Base-by-base conservation (phyloP, 2,888 invertebrate genomes). In the Epinotia brunnichana region DNA sequence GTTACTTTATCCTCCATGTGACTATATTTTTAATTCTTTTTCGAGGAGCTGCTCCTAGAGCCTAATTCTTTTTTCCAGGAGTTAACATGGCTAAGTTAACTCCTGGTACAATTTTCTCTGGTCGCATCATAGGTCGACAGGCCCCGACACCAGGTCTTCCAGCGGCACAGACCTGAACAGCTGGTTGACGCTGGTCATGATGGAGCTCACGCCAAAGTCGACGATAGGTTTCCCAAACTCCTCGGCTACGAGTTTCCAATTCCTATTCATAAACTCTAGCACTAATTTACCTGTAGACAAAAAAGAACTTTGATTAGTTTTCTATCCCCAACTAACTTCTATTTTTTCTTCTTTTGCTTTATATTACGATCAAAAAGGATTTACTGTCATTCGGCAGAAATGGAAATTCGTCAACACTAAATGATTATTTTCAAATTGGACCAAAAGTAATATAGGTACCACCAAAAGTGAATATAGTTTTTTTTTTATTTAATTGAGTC, bases 211-310 rank as follows among this genome's bases (percentile, higher is more conserved):
- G 13, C 87, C 89, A 60, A 76, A 88, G 5, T 89, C 83, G 0
- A 90, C 83, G 39, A 90, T 80, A 0, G 89, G 90, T 19, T 83
- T 82, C 3, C 90, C 90, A 48, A 90, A 89, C 74, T 90, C 88
- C 17, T 89, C 85, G 7, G 87, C 87, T 0, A 90, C 82, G 78
- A 86, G 74, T 10, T 75, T 81, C 89, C 90, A 90, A 75, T 90
- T 88, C 59, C 76, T 75, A 72, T 90, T 90, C 84, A 90, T 85
- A 71, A 90, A 90, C 3, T 84, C 79, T 15, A 90, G 69, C 11
- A 89, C 79, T 29, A 81, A 75, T 71, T 83, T 78, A 78, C 88
- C 89, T 90, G 83, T 15, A 80, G 82, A 70, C 0, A 61, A 60
- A 70, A 44, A 15, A n/a, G 15, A 4, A 0, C 44, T 2, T 15